A percentile compares a stretch with the other conserved stretches of the same genome.
phyloP scores from a whole-genome alignment of 2,888 invertebrate genomes.

The Andrena bicolor region DNA sequence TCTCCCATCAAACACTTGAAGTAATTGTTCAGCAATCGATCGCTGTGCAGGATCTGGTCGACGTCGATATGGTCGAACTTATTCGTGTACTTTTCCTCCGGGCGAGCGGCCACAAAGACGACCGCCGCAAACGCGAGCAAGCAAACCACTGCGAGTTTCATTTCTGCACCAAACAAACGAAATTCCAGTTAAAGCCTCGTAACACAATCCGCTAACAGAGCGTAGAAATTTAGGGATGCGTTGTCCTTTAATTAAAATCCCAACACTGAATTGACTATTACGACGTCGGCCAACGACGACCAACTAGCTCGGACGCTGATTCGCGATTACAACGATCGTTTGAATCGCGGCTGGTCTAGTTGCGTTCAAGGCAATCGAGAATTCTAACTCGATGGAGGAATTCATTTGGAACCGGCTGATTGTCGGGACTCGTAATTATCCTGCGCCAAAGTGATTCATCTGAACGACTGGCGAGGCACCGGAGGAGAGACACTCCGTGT shows the following conservation, averaged over 20 bases:
- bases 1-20: constrained; percentile 88
- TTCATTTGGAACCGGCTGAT: not conserved
- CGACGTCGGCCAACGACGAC: not conserved
- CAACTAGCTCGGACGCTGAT: not conserved
- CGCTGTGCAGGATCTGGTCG: constrained; percentile 89
- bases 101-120: constrained; percentile 61
- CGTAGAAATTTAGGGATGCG: not conserved
- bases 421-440: not conserved
- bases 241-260: not conserved
- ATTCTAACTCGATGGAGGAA: not conserved
- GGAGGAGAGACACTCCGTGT: not conserved
- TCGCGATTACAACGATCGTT: not conserved
- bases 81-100: constrained; percentile 85
- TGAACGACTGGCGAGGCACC: not conserved
- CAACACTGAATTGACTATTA: not conserved
- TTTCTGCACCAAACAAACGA: constrained; percentile 52
- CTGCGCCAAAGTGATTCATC: not conserved
- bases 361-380: not conserved
- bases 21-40: constrained; percentile 88
- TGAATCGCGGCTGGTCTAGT: not conserved
- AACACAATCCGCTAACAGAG: not conserved
- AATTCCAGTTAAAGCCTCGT: not conserved
- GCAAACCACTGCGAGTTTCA: constrained; percentile 74
- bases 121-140: constrained; percentile 70
- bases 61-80: constrained; percentile 90